phyloP scores from a whole-genome alignment of 2,797 vertebrate species.

The Hylomyscus alleni region DNA sequence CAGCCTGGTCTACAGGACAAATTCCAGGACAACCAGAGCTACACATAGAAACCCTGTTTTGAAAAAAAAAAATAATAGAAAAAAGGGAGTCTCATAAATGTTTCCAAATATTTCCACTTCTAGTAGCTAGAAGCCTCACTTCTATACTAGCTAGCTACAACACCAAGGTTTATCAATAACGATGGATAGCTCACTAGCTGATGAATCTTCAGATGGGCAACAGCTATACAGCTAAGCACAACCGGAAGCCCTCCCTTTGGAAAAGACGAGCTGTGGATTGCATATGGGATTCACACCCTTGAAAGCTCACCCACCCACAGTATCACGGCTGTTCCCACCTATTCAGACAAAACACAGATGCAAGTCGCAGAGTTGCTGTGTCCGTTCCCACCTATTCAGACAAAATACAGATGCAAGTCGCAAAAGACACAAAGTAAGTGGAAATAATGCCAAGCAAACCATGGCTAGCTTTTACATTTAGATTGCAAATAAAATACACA shows the following conservation, averaged over 20 bases:
- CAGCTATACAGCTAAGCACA: background rate
- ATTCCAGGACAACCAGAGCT: background rate
- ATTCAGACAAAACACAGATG: background rate
- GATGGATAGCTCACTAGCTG: background rate
- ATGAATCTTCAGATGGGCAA: slow-evolving; percentile 24
- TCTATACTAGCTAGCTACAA: background rate
- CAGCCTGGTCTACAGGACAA: background rate
- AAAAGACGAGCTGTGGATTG: background rate
- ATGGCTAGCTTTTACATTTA: background rate
- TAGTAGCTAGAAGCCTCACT: background rate
- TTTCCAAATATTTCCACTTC: slow-evolving; percentile 42
- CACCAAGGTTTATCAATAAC: slow-evolving; percentile 63
- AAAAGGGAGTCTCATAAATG: background rate
- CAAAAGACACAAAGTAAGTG: background rate
- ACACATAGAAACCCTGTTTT: background rate
- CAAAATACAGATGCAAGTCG: background rate
- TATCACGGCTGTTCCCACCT: background rate
- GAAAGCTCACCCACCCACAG: background rate
- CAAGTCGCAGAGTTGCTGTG: slow-evolving; percentile 36
- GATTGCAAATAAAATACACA: slow-evolving; percentile 41
- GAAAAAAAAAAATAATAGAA: background rate
- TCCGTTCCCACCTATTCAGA: background rate
- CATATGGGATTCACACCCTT: background rate
- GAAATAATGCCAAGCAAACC: slow-evolving; percentile 6
- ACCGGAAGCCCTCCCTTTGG: background rate